These are phyloP conservation scores for Anabacerthia variegaticeps DNA, from an alignment of 2,797 vertebrate species.

Conservation along the genomic window DNA sequence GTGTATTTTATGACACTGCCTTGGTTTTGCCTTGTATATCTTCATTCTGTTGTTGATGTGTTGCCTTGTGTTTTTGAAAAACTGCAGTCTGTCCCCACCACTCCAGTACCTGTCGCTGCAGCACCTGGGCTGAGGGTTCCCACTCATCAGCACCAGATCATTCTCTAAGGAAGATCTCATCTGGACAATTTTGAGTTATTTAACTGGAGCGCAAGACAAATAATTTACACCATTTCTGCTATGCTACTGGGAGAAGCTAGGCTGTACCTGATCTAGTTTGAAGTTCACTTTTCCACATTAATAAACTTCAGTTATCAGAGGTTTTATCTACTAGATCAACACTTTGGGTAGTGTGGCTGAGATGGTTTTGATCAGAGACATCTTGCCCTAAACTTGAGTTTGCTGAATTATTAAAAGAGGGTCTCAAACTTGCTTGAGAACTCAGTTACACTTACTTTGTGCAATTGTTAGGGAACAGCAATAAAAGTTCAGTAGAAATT, in stretches of 20 bases:
- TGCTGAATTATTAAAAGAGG: not conserved
- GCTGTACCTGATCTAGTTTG: not conserved
- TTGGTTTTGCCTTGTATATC: conserved; percentile 30
- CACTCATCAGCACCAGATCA: not conserved
- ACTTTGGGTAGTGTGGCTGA: not conserved
- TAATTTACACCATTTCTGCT: not conserved
- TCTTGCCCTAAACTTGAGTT: not conserved
- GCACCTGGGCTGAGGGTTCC: rapidly evolving
- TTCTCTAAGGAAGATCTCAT: not conserved
- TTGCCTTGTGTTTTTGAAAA: not conserved
- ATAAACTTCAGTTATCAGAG: not conserved
- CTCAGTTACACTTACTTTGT: not conserved
- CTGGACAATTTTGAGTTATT: not conserved
- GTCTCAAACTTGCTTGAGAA: not conserved
- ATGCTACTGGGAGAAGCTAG: not conserved
- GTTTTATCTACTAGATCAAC: not conserved
- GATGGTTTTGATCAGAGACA: not conserved
- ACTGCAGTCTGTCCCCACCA: not conserved
- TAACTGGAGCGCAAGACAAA: not conserved
- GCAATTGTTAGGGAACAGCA: not conserved
- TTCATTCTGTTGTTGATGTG: conserved; percentile 27
- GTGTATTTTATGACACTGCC: conserved; percentile 15
- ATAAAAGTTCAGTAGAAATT: not conserved
- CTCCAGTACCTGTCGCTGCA: not conserved
- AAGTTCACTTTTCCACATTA: not conserved